phyloP scores from a whole-genome alignment of 2,797 vertebrate genomes.

The Synanceia verrucosa region DNA sequence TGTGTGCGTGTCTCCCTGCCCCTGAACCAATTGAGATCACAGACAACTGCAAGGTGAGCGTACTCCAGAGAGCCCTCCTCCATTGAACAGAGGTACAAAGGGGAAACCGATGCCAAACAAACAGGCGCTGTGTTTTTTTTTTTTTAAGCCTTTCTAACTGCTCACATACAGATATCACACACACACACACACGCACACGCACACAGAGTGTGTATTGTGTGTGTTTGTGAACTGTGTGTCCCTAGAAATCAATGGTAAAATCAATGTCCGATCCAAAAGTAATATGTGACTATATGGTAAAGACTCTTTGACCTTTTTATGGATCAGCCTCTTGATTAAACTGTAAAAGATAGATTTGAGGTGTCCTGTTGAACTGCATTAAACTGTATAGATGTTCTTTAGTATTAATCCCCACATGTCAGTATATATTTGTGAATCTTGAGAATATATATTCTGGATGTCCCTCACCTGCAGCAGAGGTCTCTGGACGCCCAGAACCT shows the following conservation, averaged over 20 bases:
- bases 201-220: background rate
- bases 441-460: background rate
- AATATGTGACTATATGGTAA: no score
- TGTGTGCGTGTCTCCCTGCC: background rate
- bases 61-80: slow-evolving; percentile 19
- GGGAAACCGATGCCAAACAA: slow-evolving; percentile 20
- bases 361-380: no score
- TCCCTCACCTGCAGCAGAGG: slow-evolving; percentile 92
- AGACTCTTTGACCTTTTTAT: no score
- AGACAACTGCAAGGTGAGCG: slow-evolving; percentile 34
- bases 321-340: background rate
- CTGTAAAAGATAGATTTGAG: background rate
- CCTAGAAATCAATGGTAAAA: background rate
- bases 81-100: slow-evolving; percentile 23
- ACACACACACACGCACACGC: no score
- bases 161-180: background rate
- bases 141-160: slow-evolving; percentile 3
- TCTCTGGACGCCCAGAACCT: slow-evolving; percentile 92
- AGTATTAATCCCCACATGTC: background rate
- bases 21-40: slow-evolving; percentile 34
- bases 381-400: no score
- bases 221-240: background rate
- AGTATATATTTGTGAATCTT: background rate
- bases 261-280: background rate
- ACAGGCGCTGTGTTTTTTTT: background rate